Conservation (phyloP, 2,113 vertebrate species). For the Pterocles orientalis region DNA sequence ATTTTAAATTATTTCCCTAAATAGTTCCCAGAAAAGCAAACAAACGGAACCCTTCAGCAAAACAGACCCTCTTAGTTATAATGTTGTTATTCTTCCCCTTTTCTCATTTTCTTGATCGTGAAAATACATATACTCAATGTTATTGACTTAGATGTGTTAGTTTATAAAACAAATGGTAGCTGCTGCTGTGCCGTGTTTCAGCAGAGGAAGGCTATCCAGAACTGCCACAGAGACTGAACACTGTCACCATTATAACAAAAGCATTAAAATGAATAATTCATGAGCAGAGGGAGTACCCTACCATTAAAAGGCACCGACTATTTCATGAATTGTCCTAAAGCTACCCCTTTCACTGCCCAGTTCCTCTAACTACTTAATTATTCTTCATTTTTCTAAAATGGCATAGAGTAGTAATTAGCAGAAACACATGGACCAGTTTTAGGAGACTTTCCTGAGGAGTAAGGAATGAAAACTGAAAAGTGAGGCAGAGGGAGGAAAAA, state of each 20-base stretch:
- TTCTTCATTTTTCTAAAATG: constrained; percentile 24
- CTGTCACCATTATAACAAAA: constrained; percentile 75
- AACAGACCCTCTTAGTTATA: neutral
- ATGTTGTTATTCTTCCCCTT: neutral
- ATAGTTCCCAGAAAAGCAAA: constrained; percentile 36
- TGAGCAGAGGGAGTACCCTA: constrained; percentile 51
- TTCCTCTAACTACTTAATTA: constrained; percentile 35
- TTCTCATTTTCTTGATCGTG: neutral
- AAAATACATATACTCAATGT: neutral
- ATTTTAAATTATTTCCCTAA: neutral
- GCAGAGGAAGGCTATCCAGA: constrained; percentile 69
- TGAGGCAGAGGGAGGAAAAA: neutral
- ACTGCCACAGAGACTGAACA: constrained; percentile 60
- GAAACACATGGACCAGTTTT: neutral
- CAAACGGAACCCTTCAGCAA: neutral
- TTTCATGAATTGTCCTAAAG: constrained; percentile 44
- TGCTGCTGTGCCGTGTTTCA: constrained; percentile 59
- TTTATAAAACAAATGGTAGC: constrained; percentile 65
- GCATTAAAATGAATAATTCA: constrained; percentile 77
- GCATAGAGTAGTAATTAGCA: neutral
- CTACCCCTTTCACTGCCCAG: constrained; percentile 11
- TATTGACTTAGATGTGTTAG: constrained; percentile 33
- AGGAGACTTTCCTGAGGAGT: neutral
- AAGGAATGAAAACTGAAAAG: neutral
- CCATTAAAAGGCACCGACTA: constrained; percentile 50